Conservation (phyloP, 2,113 vertebrate species). For the Caranx melampygus region DNA sequence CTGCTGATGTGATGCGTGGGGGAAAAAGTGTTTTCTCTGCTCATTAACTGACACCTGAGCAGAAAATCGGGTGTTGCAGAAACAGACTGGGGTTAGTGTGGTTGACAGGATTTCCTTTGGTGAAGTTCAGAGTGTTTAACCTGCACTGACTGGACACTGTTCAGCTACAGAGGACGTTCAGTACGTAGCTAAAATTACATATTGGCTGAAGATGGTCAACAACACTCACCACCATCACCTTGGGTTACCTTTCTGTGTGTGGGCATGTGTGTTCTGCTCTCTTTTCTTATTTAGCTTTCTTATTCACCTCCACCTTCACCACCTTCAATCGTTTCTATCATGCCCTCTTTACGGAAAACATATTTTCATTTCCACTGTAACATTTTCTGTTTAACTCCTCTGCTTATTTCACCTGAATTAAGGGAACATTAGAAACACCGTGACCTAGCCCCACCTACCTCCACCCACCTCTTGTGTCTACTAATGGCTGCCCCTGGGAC, state of each 20-base stretch:
- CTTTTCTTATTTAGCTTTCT: background rate
- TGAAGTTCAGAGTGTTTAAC: conserved; percentile 37
- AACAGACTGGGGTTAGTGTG: background rate
- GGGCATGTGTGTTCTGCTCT: background rate
- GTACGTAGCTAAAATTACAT: conserved; percentile 70
- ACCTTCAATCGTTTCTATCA: no score
- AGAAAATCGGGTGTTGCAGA: conserved; percentile 3
- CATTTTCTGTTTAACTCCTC: conserved; percentile 37
- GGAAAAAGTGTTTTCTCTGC: background rate
- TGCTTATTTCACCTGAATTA: conserved; percentile 51
- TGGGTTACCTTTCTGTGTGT: conserved; percentile 36
- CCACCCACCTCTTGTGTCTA: conserved; percentile 27
- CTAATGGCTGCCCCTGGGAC: conserved; percentile 74
- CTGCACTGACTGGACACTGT: conserved; percentile 52
- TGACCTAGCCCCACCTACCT: conserved; percentile 11
- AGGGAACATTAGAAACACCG: conserved; percentile 26
- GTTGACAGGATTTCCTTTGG: conserved; percentile 15
- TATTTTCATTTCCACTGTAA: conserved; percentile 4
- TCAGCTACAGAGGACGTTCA: conserved; percentile 44
- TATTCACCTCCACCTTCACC: background rate
- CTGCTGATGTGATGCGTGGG: background rate
- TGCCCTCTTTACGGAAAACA: background rate
- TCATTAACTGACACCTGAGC: background rate
- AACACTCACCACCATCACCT: conserved; percentile 58
- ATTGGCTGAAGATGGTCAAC: conserved; percentile 55